These are phyloP conservation scores for Callyntrura guangdongensis DNA, from an alignment of 2,888 invertebrate genomes.

Conservation along the genomic window DNA sequence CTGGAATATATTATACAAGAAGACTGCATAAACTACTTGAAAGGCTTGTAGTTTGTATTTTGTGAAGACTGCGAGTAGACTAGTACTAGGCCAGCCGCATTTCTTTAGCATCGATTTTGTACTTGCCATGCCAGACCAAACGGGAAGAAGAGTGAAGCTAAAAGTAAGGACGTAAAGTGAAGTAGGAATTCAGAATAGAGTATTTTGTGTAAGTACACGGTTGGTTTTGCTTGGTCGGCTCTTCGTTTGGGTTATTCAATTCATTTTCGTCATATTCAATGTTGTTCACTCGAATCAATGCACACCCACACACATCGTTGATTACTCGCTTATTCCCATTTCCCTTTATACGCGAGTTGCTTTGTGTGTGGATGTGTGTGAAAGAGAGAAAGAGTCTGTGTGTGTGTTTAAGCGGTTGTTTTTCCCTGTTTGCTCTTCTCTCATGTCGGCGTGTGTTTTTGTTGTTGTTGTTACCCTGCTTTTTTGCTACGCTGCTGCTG, in stretches of 20 bases:
- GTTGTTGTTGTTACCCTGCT: slow-evolving; percentile 8
- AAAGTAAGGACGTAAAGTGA: slow-evolving; percentile 25
- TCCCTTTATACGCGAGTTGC: slow-evolving; percentile 36
- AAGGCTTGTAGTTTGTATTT: slow-evolving; percentile 38
- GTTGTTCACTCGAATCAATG: slow-evolving; percentile 61
- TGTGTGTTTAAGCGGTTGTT: too few relatives aligned
- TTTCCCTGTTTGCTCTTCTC: slow-evolving; percentile 49
- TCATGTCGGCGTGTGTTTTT: slow-evolving; percentile 42
- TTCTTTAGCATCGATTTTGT: slow-evolving; percentile 63
- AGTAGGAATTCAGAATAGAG: background rate
- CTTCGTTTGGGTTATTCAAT: slow-evolving; percentile 51
- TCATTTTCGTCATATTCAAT: slow-evolving; percentile 66
- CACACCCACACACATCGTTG: slow-evolving; percentile 69
- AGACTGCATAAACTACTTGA: slow-evolving; percentile 21
- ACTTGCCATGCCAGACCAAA: slow-evolving; percentile 40
- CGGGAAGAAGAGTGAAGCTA: slow-evolving; percentile 19
- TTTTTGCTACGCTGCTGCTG: background rate
- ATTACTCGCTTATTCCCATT: slow-evolving; percentile 56
- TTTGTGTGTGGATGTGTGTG: slow-evolving; percentile 15
- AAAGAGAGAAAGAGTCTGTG: slow-evolving; percentile 10
- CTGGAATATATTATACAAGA: slow-evolving; percentile 51
- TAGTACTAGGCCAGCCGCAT: slow-evolving; percentile 45
- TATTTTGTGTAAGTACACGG: slow-evolving; percentile 42
- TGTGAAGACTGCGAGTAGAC: slow-evolving; percentile 29
- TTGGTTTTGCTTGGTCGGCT: slow-evolving; percentile 61